These are phyloP conservation scores for Micromys minutus DNA, from an alignment of 2,113 vertebrate species.

Conservation along the genomic window DNA sequence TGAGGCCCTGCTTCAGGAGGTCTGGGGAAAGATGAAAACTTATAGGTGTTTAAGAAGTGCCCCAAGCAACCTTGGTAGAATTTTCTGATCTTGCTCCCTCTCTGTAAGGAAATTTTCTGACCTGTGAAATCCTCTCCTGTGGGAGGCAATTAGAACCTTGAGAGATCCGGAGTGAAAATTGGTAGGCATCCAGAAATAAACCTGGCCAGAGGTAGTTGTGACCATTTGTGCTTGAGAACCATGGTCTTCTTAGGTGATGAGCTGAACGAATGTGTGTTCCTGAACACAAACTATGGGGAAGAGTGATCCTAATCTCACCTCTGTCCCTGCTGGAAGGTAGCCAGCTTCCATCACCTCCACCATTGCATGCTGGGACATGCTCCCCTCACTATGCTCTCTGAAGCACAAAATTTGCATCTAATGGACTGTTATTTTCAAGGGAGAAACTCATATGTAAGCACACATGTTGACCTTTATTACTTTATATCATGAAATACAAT, in stretches of 20 bases:
- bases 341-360: background rate
- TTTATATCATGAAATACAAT: background rate
- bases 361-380: background rate
- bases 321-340: rapidly evolving
- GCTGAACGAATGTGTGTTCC: background rate
- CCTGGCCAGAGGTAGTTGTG: background rate
- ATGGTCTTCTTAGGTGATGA: background rate
- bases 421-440: slow-evolving; percentile 58
- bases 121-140: slow-evolving; percentile 42
- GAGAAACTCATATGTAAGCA: slow-evolving; percentile 52
- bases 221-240: background rate
- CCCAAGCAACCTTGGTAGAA: background rate
- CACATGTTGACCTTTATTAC: slow-evolving; percentile 58
- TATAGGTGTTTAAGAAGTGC: background rate
- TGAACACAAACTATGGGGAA: rapidly evolving
- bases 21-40: background rate
- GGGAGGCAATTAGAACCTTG: slow-evolving; percentile 73
- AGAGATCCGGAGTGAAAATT: slow-evolving; percentile 38
- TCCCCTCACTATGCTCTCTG: background rate
- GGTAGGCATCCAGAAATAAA: background rate
- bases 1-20: background rate
- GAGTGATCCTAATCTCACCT: background rate
- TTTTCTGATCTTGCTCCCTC: background rate
- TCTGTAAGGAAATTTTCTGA: background rate
- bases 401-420: slow-evolving; percentile 5